Conservation (phyloP, 1,140 invertebrate genomes). For the Sitophilus oryzae region DNA sequence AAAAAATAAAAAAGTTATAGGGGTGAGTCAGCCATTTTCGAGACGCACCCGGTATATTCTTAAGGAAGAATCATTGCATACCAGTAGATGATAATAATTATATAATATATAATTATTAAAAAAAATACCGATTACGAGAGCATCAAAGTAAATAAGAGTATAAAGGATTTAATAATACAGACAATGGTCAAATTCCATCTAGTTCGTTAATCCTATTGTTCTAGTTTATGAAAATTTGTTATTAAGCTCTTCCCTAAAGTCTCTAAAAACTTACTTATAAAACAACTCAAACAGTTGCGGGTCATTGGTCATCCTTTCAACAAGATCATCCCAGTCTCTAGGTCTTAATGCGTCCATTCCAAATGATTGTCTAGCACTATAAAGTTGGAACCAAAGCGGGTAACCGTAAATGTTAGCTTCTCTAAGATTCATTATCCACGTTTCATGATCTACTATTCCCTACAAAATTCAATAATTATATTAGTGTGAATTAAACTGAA, state of each 20-base stretch:
- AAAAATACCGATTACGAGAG: no score
- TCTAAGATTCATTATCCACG: slow-evolving; percentile 92
- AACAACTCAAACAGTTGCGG: slow-evolving; percentile 80
- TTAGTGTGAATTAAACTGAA: not conserved
- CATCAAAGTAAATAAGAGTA: no score
- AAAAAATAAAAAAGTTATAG: no score
- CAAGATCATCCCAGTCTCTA: slow-evolving; percentile 78
- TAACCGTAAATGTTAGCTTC: slow-evolving; percentile 86
- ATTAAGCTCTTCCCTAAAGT: not conserved
- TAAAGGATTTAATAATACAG: no score
- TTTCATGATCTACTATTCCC: slow-evolving; percentile 89
- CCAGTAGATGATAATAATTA: no score
- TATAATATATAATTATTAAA: no score
- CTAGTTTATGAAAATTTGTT: no score
- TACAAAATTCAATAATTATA: slow-evolving; percentile 43
- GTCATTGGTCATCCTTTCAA: slow-evolving; percentile 77
- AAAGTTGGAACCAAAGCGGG: slow-evolving; percentile 84
- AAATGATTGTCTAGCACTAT: slow-evolving; percentile 77
- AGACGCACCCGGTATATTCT: no score
- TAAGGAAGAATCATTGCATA: no score
- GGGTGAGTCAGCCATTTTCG: no score
- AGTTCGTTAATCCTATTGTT: no score
- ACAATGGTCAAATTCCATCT: no score
- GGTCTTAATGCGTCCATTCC: slow-evolving; percentile 75
- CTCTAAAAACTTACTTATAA: slow-evolving; percentile 63